Evolutionary conservation across 1,140 invertebrate species (phyloP).

Genomic region (Drosophila malerkotliana): DNA sequence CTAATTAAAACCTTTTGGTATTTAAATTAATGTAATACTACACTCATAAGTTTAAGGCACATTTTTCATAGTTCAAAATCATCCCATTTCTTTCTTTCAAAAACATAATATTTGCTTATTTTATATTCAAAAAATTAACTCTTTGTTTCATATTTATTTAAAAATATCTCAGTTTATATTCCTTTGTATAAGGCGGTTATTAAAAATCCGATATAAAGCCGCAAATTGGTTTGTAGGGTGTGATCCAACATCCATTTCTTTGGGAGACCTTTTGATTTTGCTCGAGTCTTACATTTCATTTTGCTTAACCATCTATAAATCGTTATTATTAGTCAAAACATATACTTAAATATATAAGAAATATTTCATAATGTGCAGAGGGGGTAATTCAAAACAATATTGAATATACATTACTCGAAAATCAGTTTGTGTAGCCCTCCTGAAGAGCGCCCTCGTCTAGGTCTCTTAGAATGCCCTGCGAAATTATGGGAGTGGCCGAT

Average conservation of each 20-base stretch:
- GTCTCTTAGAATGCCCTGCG: conserved; percentile 72
- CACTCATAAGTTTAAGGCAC: not conserved
- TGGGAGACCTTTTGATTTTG: not conserved
- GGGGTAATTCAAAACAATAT: not conserved
- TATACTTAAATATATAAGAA: not conserved
- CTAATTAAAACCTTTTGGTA: not conserved
- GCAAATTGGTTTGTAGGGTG: not conserved
- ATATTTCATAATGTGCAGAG: not conserved
- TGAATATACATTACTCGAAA: conserved; percentile 56
- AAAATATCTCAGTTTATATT: conserved; percentile 1
- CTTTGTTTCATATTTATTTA: not conserved
- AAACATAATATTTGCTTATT: not conserved
- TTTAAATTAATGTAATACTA: not conserved
- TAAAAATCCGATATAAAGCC: not conserved
- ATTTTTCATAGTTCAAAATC: not conserved
- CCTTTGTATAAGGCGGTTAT: not conserved
- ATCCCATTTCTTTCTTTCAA: not conserved
- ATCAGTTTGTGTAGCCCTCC: conserved; percentile 44
- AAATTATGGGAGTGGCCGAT: conserved; percentile 31
- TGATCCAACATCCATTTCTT: not conserved
- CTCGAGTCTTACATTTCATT: not conserved
- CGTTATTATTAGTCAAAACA: not conserved
- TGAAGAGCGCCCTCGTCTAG: conserved; percentile 33
- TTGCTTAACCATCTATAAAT: not conserved
- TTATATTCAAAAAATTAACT: no score